Evolutionary conservation across 2,797 vertebrate genomes (phyloP).

Genomic region (Glossophaga mutica): DNA sequence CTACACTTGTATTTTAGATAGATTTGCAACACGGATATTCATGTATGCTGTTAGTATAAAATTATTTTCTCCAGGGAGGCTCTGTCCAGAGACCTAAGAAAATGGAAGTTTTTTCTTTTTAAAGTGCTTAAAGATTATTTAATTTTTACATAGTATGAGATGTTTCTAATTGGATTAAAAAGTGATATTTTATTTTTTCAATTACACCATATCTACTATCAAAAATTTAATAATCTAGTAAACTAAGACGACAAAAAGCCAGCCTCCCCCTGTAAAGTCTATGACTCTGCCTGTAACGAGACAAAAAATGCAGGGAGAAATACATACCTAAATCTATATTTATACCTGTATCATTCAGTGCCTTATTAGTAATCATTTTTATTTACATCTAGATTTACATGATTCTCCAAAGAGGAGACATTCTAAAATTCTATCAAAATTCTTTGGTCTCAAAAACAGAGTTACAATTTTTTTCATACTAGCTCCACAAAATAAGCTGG

Average conservation of each 20-base stretch:
- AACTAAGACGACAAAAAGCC: conserved; percentile 28
- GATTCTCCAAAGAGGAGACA: conserved; percentile 25
- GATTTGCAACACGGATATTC: not conserved
- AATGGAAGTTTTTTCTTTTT: conserved; percentile 18
- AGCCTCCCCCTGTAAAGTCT: not conserved
- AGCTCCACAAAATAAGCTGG: not conserved
- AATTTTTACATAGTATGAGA: conserved; percentile 56
- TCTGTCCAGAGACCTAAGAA: conserved; percentile 34
- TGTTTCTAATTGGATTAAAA: conserved; percentile 16
- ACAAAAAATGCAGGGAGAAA: not conserved
- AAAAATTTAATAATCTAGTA: conserved; percentile 5
- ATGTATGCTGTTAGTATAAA: conserved; percentile 57
- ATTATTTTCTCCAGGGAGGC: conserved; percentile 20
- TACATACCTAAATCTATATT: not conserved
- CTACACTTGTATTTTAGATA: conserved; percentile 7
- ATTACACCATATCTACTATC: not conserved
- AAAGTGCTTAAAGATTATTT: conserved; percentile 48
- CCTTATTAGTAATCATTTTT: not conserved
- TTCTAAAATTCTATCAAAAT: conserved; percentile 30
- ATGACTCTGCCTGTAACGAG: not conserved
- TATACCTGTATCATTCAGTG: not conserved
- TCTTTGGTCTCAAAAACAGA: conserved; percentile 4
- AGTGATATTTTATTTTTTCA: not conserved
- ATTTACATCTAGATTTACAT: not conserved
- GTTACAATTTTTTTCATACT: not conserved